phyloP scores from a whole-genome alignment of 2,113 vertebrate genomes.

The Corynorhinus townsendii region DNA sequence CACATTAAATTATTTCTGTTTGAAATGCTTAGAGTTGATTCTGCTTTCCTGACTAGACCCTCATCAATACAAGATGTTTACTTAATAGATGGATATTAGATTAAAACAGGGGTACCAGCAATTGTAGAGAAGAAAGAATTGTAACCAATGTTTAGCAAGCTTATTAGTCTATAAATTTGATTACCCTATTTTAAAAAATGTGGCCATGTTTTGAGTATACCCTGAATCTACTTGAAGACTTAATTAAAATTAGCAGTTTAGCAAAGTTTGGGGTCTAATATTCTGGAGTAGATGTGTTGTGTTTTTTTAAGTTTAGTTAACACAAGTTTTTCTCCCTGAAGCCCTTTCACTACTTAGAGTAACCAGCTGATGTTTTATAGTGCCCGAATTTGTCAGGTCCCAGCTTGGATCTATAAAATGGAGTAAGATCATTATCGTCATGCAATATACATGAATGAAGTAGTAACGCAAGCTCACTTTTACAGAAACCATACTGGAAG shows the following conservation, averaged over 20 bases:
- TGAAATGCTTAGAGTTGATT: not conserved
- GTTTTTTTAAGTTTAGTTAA: not conserved
- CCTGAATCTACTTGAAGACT: not conserved
- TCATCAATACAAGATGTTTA: not conserved
- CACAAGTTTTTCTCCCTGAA: not conserved
- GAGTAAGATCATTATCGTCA: not conserved
- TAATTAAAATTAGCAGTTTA: not conserved
- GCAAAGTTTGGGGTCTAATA: not conserved
- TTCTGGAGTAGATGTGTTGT: not conserved
- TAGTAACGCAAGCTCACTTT: not conserved
- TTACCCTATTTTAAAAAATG: not conserved
- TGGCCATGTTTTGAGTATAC: not conserved
- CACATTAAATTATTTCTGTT: not conserved
- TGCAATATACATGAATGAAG: conserved; percentile 24
- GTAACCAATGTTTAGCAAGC: not conserved
- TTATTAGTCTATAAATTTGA: not conserved
- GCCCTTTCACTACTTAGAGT: not conserved
- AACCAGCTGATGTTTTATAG: not conserved
- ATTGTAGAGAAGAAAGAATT: not conserved
- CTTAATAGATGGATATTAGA: not conserved
- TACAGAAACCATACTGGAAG: not conserved
- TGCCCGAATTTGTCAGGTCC: not conserved
- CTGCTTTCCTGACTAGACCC: not conserved
- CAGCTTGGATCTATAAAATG: not conserved
- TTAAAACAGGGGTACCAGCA: not conserved